Evolutionary conservation across 2,888 invertebrate species (phyloP), one percentile per base, ranked within the genome.

Genomic region (Lycaena phlaeas): DNA sequence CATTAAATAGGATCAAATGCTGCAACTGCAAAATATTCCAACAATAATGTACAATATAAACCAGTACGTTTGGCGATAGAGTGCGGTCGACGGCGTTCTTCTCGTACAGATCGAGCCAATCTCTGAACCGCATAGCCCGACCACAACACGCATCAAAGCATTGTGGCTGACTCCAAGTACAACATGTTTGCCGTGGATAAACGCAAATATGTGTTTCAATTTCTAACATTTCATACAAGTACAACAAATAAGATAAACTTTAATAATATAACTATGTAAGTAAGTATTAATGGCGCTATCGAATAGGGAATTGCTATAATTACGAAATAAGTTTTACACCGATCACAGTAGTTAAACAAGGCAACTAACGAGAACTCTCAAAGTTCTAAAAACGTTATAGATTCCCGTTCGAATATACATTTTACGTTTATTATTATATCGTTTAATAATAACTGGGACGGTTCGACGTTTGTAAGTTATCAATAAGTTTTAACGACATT

Each of bases 61-160:
- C 12, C 18, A 34, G 34, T 11, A 12, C 48, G 41, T 44, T 37
- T 27, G 50, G 43, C 30, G 11, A 38, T 39, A 44, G 41, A 44
- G 42, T 65, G 65, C 57, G 66, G 66, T 65, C 55, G 49, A 50
- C 43, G 64, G 51, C 63, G 60, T 59, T 64, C 54, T 34, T 34
- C 61, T 65, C 56, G 65, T 69, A 67, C 66, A 72, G 73, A 74
- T 75, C 67, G 64, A 61, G 62, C 70, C 73, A 76, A 76, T 78
- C 73, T 70, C 76, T 70, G 72, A 68, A 75, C 77, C 73, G 68
- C 65, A 70, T 66, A 52, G 64, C 52, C 52, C 55, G 63, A 78
- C 82, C 81, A 66, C 81, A 79, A 64, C 64, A 70, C 75, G 72
- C 76, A 69, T 77, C 75, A 75, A 79, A 81, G 78, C 72, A 73